These are phyloP conservation scores for Lemur catta DNA, from an alignment of 2,797 vertebrate species.

Conservation along the genomic window DNA sequence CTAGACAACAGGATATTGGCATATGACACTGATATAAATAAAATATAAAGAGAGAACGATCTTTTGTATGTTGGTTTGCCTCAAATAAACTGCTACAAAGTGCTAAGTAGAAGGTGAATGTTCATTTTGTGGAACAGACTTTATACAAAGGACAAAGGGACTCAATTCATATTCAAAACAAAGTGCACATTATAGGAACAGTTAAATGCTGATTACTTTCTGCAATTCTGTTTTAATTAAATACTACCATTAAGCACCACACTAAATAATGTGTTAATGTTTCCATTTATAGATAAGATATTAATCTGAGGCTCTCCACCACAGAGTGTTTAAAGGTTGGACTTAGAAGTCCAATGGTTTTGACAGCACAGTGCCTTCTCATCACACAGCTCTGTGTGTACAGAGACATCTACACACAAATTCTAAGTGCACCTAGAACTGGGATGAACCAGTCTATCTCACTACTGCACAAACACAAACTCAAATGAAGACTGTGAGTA, in stretches of 20 bases:
- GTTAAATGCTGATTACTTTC: constrained; percentile 46
- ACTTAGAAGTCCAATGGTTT: not conserved
- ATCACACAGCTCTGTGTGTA: not conserved
- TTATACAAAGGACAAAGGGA: constrained; percentile 33
- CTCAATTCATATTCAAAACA: constrained; percentile 54
- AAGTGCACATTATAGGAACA: constrained; percentile 9
- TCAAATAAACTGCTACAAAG: not conserved
- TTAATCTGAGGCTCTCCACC: not conserved
- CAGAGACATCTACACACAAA: not conserved
- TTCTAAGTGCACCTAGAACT: not conserved
- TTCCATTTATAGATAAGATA: constrained; percentile 12
- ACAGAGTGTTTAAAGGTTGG: not conserved
- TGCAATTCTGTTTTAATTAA: constrained; percentile 56
- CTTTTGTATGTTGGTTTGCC: not conserved
- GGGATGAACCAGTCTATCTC: not conserved
- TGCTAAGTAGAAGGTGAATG: not conserved
- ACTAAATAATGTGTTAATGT: constrained; percentile 11
- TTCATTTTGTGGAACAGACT: not conserved
- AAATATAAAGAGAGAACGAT: not conserved
- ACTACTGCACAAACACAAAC: not conserved
- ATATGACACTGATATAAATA: not conserved
- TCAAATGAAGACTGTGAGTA: not conserved
- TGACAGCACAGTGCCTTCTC: not conserved
- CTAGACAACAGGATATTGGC: not conserved
- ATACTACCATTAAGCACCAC: constrained; percentile 29